Base-by-base conservation (phyloP, 2,888 invertebrate species). In the Drosophila subquinaria region DNA sequence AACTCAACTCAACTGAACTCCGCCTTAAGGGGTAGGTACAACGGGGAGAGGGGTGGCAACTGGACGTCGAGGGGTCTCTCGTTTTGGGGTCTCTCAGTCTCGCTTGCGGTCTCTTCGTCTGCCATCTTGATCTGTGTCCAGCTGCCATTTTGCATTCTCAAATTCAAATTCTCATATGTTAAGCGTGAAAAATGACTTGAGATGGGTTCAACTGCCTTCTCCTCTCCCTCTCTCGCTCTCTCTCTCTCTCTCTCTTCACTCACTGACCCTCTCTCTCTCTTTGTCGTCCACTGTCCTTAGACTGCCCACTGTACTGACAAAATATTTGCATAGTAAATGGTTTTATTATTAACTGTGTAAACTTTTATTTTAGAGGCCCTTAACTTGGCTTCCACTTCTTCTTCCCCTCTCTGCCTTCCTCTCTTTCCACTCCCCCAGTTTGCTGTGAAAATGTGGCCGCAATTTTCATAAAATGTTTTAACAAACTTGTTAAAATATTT, bases 241-340 rank as follows among this genome's bases (percentile, higher is more conserved):
- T 17, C 4, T 13, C 10, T 3, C 47, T 23, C 27, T 9, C 27
- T 0, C 27, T 38, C 3, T 36, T 13, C 30, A 30, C 2, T 1
- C n/a, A 6, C 30, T n/a, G 30, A 8, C n/a, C 35, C 9, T n/a
- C 10, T 8, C 23, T 23, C 23, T 6, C 23, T 1, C 3, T n/a
- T 13, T 38, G 11, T 5, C 5, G 27, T 0, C 5, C 27, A 6
- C 27, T 40, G 52, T 5, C 23, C 55, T 13, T n/a, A 45, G 17
- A 47, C 57, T 50, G 9, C 15, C 45, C 27, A n/a, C 40, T 30
- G 38, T 13, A 23, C 73, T 69, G 74, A 70, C 69, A 74, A 87
- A 87, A 87, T 87, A 85, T 87, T 87, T 87, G 86, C 81, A 76
- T 83, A 89, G 88, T 83, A 87, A 87, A 87, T 87, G 89, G 82